Conservation (phyloP, 92 coral and sea anemone species). For the Parazoanthus darwini region DNA sequence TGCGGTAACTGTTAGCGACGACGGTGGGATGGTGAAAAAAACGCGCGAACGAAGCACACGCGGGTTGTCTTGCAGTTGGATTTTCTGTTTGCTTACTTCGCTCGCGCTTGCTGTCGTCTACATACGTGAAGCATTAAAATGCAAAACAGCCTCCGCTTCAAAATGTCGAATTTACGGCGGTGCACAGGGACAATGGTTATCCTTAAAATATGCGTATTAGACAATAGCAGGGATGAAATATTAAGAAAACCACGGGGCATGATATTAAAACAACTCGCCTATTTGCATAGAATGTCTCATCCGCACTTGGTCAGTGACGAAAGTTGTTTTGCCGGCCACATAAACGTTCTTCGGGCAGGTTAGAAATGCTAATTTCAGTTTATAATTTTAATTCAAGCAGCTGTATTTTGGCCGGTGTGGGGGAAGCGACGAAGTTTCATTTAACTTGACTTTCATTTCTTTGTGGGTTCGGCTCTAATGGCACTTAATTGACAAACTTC, state of each 20-base stretch:
- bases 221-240: slow-evolving; percentile 31
- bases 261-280: slow-evolving; percentile 19
- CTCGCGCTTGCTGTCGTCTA: slow-evolving; percentile 8
- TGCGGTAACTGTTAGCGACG: background rate
- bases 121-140: slow-evolving; percentile 33
- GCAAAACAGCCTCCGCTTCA: slow-evolving; percentile 36
- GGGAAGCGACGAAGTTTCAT: background rate
- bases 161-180: slow-evolving; percentile 19
- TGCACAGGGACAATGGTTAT: slow-evolving; percentile 13
- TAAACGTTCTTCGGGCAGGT: background rate
- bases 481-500: background rate
- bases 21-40: background rate
- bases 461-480: background rate
- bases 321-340: slow-evolving; percentile 26
- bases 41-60: slow-evolving; percentile 7
- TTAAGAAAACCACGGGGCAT: slow-evolving; percentile 23
- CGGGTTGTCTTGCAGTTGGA: background rate
- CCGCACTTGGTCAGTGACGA: background rate
- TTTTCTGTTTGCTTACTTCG: slow-evolving; percentile 28
- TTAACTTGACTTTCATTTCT: background rate
- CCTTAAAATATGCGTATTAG: slow-evolving; percentile 2
- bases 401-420: slow-evolving; percentile 8
- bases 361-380: slow-evolving; percentile 18
- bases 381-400: background rate
- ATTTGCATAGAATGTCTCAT: slow-evolving; percentile 28